These are phyloP conservation scores for Maniola jurtina DNA, from an alignment of 1,140 invertebrate species.

Conservation along the genomic window DNA sequence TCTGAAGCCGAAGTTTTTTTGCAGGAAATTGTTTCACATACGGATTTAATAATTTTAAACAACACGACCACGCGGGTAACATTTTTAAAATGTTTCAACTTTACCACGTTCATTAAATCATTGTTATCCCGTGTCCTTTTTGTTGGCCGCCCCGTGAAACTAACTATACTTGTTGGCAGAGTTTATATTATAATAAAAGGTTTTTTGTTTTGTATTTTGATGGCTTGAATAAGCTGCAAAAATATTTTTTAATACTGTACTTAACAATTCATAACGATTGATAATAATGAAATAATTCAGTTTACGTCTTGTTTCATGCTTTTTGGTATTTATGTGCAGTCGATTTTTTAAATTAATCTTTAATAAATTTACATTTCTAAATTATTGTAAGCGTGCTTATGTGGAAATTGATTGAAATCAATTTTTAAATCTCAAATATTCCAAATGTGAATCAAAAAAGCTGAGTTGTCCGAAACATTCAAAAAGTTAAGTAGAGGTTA, in stretches of 20 bases:
- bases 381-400: too few species aligned
- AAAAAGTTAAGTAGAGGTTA: too few species aligned
- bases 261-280: too few species aligned
- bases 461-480: too few species aligned
- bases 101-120: conserved; percentile 53
- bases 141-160: conserved; percentile 3
- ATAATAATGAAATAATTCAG: too few species aligned
- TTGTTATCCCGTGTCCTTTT: conserved; percentile 41
- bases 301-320: too few species aligned
- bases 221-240: background rate
- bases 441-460: too few species aligned
- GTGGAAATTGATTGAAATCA: too few species aligned
- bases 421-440: too few species aligned
- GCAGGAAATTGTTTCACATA: too few species aligned
- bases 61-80: conserved; percentile 28
- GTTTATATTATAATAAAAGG: conserved; percentile 1
- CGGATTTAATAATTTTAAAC: background rate
- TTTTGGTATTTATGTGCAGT: background rate
- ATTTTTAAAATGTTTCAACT: conserved; percentile 50
- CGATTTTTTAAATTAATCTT: background rate
- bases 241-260: background rate
- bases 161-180: conserved; percentile 15
- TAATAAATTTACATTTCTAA: too few species aligned
- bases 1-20: too few species aligned
- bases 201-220: background rate